Conservation (phyloP, 1,140 invertebrate genomes). For the Drosophila sproati region DNA sequence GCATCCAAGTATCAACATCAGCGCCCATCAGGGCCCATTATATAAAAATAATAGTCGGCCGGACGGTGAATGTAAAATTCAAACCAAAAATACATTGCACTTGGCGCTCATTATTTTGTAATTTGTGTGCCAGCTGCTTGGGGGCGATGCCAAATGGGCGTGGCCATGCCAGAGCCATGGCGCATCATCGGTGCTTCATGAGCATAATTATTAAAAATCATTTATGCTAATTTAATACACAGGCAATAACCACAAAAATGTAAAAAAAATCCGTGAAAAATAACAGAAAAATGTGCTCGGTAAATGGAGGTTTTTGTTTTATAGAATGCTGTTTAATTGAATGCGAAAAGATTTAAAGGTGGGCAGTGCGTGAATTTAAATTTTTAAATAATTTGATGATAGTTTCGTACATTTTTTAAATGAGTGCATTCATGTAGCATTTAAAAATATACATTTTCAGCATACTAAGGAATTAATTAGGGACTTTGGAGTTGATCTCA, state of each 20-base stretch:
- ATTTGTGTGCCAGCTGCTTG: constrained; percentile 72
- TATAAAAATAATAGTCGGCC: constrained; percentile 80
- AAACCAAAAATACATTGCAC: constrained; percentile 71
- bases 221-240: constrained; percentile 83
- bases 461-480: constrained; percentile 58
- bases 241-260: constrained; percentile 77
- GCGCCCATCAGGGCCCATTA: constrained; percentile 59
- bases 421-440: background rate
- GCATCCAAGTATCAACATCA: constrained; percentile 35
- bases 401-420: no score
- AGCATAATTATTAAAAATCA: constrained; percentile 82
- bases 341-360: background rate
- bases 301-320: background rate
- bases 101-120: constrained; percentile 81
- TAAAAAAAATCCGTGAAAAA: constrained; percentile 29
- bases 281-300: constrained; percentile 3
- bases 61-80: constrained; percentile 68
- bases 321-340: background rate
- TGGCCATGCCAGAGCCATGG: constrained; percentile 11
- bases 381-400: no score
- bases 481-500: constrained; percentile 45
- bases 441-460: background rate
- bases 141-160: constrained; percentile 10
- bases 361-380: background rate
- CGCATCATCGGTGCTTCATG: constrained; percentile 51